Percentiles rank a stretch among this genome's conserved stretches.
Evolutionary conservation across 2,888 invertebrate genomes (phyloP).

Genomic region (Apotomis betuletana): DNA sequence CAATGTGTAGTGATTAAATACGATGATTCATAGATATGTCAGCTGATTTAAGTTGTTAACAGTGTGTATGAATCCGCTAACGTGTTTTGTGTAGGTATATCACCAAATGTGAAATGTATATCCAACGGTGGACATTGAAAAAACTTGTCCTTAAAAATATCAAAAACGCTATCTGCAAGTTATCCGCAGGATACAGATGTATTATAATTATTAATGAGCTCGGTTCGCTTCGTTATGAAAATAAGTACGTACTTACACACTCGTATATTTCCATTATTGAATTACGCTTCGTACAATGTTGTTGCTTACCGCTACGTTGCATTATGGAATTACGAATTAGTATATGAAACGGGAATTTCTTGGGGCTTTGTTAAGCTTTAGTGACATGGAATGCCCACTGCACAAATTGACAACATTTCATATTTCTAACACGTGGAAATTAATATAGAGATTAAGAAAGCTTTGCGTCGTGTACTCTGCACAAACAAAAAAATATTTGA

Average conservation of each 20-base stretch:
- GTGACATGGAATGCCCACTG: too few species aligned
- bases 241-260: constrained; percentile 14
- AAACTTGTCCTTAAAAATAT: constrained; percentile 53
- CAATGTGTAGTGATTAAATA: too few species aligned
- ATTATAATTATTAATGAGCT: constrained; percentile 38
- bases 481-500: too few species aligned
- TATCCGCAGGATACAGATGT: constrained; percentile 47
- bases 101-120: neutral
- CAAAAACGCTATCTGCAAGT: constrained; percentile 52
- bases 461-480: too few species aligned
- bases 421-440: too few species aligned
- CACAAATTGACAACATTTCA: too few species aligned
- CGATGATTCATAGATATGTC: too few species aligned
- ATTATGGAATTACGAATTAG: neutral
- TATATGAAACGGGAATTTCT: neutral
- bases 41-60: too few species aligned
- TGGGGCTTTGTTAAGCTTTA: neutral
- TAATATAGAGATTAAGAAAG: too few species aligned
- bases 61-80: too few species aligned
- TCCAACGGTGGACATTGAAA: neutral
- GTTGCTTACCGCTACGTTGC: neutral
- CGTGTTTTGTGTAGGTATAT: too few species aligned
- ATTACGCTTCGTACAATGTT: constrained; percentile 20
- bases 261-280: constrained; percentile 26
- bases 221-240: constrained; percentile 30